phyloP scores from a whole-genome alignment of 2,888 invertebrate genomes.

The Thelaira solivaga region DNA sequence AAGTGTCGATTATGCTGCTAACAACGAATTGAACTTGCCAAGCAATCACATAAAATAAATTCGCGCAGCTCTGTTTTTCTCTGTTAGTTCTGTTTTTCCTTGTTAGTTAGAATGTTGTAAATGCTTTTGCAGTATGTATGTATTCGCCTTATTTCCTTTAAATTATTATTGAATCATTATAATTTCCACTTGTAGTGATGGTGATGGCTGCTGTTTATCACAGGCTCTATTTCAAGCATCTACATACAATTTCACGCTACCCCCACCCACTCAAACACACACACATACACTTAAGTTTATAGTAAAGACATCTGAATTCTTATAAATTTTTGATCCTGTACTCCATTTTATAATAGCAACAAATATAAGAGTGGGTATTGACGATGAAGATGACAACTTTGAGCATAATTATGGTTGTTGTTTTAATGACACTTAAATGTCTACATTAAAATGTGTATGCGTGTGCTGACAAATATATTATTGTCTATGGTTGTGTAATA shows the following conservation, averaged over 20 bases:
- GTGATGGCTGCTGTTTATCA: conserved; percentile 12
- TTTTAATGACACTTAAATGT: conserved; percentile 52
- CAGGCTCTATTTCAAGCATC: neutral
- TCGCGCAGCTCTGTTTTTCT: neutral
- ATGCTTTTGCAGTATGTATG: neutral
- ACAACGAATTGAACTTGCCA: too few relatives aligned
- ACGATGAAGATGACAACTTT: neutral
- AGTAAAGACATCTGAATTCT: too few relatives aligned
- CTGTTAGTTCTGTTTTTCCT: neutral
- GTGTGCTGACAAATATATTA: neutral
- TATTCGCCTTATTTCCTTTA: conserved; percentile 31
- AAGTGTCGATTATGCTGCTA: too few relatives aligned
- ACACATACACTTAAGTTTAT: neutral
- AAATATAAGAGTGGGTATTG: neutral
- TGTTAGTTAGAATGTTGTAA: neutral
- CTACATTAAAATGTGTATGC: conserved; percentile 30
- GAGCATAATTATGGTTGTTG: conserved; percentile 37
- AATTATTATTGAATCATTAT: conserved; percentile 38
- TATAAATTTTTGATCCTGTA: too few relatives aligned
- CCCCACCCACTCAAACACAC: too few relatives aligned
- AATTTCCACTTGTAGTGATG: conserved; percentile 30
- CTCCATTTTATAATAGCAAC: too few relatives aligned
- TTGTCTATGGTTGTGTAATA: neutral
- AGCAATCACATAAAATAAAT: too few relatives aligned
- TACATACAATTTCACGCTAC: neutral